These are phyloP conservation scores for Pelochelys cantorii DNA, from an alignment of 2,797 vertebrate species.

Conservation along the genomic window DNA sequence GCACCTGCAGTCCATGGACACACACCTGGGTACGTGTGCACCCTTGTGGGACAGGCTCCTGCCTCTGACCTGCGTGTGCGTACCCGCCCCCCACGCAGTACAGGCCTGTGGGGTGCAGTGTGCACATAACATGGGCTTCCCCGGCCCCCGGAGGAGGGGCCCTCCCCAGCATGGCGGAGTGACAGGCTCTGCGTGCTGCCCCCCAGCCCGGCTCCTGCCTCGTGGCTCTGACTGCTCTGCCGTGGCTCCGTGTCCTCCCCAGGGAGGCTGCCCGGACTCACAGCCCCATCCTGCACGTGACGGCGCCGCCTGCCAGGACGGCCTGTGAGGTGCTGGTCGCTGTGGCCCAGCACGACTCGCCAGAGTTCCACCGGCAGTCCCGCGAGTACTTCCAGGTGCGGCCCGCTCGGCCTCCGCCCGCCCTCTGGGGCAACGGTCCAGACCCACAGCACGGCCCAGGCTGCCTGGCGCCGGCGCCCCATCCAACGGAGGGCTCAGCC, in stretches of 20 bases:
- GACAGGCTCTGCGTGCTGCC: rapidly evolving
- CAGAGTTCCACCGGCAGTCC: constrained; percentile 90
- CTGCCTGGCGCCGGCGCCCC: background rate
- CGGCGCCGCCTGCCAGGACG: constrained; percentile 48
- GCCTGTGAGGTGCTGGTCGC: constrained; percentile 83
- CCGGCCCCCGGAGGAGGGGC: background rate
- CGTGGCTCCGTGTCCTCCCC: background rate
- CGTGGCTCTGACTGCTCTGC: background rate
- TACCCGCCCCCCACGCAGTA: rapidly evolving
- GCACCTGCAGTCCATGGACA: background rate
- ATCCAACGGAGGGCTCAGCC: too few species aligned
- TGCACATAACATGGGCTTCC: background rate
- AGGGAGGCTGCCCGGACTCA: constrained; percentile 91
- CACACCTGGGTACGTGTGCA: background rate
- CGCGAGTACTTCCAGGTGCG: constrained; percentile 87
- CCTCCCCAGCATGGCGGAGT: rapidly evolving
- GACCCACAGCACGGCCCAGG: background rate
- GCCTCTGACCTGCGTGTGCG: background rate
- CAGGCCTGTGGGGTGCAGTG: background rate
- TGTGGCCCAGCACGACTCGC: constrained; percentile 90
- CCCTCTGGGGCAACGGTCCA: background rate
- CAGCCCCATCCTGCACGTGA: constrained; percentile 85
- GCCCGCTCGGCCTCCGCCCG: background rate
- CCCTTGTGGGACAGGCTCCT: too few species aligned
- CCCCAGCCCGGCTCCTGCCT: background rate